Conservation (phyloP, 2,113 vertebrate genomes). For the Centropus unirufus region DNA sequence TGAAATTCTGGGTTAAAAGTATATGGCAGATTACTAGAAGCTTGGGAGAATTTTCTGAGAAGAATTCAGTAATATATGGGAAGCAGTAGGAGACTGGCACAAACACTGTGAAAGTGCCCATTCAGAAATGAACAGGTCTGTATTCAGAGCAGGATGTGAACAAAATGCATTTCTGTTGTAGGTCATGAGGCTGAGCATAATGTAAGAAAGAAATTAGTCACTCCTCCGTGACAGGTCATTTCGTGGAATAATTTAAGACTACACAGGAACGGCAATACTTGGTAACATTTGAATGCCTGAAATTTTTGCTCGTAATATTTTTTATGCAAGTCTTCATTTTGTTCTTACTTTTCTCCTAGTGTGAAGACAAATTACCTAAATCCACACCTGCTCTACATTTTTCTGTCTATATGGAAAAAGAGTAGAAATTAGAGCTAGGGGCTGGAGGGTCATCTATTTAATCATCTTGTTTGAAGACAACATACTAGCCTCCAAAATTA, state of each 20-base stretch:
- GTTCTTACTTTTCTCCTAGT: not conserved
- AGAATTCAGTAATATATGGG: not conserved
- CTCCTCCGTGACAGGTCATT: not conserved
- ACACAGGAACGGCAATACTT: not conserved
- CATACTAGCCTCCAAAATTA: not conserved
- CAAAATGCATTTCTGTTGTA: not conserved
- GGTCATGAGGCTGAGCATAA: not conserved
- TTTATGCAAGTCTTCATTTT: not conserved
- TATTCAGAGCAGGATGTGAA: not conserved
- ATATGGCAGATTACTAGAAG: not conserved
- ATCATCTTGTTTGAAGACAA: not conserved
- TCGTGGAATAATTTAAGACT: not conserved
- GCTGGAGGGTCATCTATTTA: not conserved
- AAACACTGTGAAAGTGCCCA: not conserved
- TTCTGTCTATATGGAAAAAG: not conserved
- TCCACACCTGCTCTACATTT: not conserved
- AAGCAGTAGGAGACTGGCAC: not conserved
- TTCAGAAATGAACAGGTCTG: not conserved
- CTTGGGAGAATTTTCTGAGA: conserved; percentile 1
- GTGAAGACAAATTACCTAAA: not conserved
- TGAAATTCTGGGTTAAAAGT: not conserved
- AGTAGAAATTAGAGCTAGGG: not conserved
- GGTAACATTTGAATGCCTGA: not conserved
- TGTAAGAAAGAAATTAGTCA: not conserved
- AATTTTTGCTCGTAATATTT: not conserved